A percentile compares a stretch with the other conserved stretches of the same genome.
Evolutionary conservation across 2,888 invertebrate species (phyloP).

Genomic region (Clusia tigrina): DNA sequence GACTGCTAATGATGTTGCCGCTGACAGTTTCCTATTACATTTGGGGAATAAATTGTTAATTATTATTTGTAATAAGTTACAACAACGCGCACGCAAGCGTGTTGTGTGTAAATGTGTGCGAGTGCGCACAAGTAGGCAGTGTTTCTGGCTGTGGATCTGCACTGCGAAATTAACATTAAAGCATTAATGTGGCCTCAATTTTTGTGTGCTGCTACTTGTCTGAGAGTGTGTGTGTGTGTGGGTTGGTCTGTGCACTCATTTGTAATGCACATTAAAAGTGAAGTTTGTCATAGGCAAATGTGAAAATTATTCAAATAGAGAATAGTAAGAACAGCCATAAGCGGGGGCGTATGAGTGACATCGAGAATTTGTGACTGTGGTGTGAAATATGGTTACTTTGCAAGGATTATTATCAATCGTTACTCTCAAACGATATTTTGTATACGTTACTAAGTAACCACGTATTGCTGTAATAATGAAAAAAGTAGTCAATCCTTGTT

Average conservation of each 20-base stretch:
- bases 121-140: neutral
- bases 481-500: too few relatives aligned
- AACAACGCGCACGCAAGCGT: constrained; percentile 33
- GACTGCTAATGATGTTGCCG: constrained; percentile 54
- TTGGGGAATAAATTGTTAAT: constrained; percentile 56
- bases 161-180: neutral
- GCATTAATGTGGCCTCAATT: neutral
- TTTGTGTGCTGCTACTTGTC: neutral
- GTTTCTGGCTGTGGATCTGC: neutral
- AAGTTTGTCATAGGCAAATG: too few relatives aligned
- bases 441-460: too few relatives aligned
- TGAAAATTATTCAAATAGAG: too few relatives aligned
- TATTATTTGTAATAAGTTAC: constrained; percentile 57
- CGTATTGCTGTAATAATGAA: too few relatives aligned
- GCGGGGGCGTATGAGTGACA: too few relatives aligned
- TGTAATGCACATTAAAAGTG: neutral
- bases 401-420: too few relatives aligned
- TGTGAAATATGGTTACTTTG: too few relatives aligned
- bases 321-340: too few relatives aligned
- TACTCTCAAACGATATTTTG: too few relatives aligned
- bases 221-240: neutral
- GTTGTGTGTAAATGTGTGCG: neutral
- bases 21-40: constrained; percentile 49
- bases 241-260: neutral
- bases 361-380: too few relatives aligned